Base-by-base conservation (phyloP, 2,797 vertebrate genomes). In the Enteromius unitaeniatus region DNA sequence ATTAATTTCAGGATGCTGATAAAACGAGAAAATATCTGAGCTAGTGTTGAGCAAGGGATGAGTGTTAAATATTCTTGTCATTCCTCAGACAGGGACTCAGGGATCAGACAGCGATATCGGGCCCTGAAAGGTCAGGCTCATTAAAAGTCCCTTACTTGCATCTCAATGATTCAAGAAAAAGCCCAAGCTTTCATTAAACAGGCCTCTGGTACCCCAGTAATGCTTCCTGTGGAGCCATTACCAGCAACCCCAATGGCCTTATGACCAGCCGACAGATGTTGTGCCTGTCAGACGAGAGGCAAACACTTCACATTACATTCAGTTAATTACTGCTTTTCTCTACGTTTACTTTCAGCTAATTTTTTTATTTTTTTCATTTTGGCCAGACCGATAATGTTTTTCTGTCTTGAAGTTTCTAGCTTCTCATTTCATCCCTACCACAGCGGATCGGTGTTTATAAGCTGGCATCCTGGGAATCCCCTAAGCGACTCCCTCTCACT, bases 101-200 rank as follows among this genome's bases (percentile, higher is more conserved):
- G 79, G 85, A 92, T 89, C 84, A 92, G 90, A 88, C 67, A 62
- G 86, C 84, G 67, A 79, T 79, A 88, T 76, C 17, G 79, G 82
- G 83, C 86, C 81, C 83, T 74, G 82, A 92, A 94, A 94, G 92
- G 92, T 93, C 92, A 88, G 85, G 53, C 92, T 93, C 89, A 93
- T 93, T 93, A 93, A 93, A 93, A 91, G 90, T 92, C 91, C 90
- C 87, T 82, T 91, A 90, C 91, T 89, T 90, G 88, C 90, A 92
- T 92, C 88, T 93, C 90, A 91, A 90, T 92, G 91, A 91, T 89
- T 91, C 79, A 80, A 79, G 81, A 89, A 87, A 92, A 89, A 90
- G 85, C 86, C 9, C 34, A 26, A 17, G 49, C 62, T 82, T 89
- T 72, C 78, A 88, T 87, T 87, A 86, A 73, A 90, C 87, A 84